A percentile compares a stretch with the other conserved stretches of the same genome.
phyloP scores from a whole-genome alignment of 2,888 invertebrate species.

The Pollenia angustigena region DNA sequence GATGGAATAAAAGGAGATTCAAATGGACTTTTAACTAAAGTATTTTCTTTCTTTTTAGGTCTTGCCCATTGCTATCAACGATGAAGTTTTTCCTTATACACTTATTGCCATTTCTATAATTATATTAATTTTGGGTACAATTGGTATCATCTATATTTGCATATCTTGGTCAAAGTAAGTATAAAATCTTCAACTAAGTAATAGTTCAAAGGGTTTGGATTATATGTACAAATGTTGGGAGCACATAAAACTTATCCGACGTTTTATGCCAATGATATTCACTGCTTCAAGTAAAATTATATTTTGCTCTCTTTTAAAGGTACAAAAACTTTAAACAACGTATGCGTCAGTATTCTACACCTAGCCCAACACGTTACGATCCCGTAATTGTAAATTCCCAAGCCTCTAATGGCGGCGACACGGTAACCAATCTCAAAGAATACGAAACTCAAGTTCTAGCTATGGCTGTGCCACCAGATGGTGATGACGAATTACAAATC shows the following conservation, averaged over 20 bases:
- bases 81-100: conserved; percentile 94
- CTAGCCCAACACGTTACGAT: conserved; percentile 88
- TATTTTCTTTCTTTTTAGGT: conserved; percentile 79
- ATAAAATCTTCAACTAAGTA: background rate
- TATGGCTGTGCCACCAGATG: conserved; percentile 95
- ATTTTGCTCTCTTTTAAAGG: conserved; percentile 83
- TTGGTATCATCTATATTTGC: conserved; percentile 96
- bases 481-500: conserved; percentile 91
- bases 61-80: conserved; percentile 86
- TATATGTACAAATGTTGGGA: too few relatives aligned
- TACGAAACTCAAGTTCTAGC: conserved; percentile 97
- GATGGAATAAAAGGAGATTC: too few relatives aligned
- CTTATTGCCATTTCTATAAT: conserved; percentile 94
- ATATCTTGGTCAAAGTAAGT: conserved; percentile 95
- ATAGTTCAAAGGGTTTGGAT: too few relatives aligned
- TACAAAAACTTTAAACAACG: conserved; percentile 95
- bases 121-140: conserved; percentile 93
- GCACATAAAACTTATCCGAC: too few relatives aligned
- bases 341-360: conserved; percentile 90
- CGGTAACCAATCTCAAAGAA: conserved; percentile 90
- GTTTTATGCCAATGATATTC: too few relatives aligned
- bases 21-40: background rate
- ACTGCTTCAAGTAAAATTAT: too few relatives aligned
- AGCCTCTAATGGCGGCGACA: conserved; percentile 84
- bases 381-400: conserved; percentile 86